phyloP scores from a whole-genome alignment of 2,888 invertebrate genomes.

The Meloe dianella region DNA sequence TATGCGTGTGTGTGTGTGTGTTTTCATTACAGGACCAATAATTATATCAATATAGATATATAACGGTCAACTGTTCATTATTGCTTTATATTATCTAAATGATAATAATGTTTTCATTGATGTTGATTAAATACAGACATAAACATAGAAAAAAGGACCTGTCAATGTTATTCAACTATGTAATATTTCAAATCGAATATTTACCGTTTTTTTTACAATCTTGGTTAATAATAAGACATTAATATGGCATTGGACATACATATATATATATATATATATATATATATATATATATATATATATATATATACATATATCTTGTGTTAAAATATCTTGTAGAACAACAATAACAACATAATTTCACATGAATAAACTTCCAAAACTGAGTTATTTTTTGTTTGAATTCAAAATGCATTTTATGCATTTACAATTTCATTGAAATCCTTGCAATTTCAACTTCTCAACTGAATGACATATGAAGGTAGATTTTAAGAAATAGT shows the following conservation, averaged over 20 bases:
- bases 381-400: not conserved
- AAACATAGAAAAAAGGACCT: not conserved
- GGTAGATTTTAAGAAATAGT: constrained; percentile 13
- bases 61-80: not conserved
- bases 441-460: constrained; percentile 16
- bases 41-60: not conserved
- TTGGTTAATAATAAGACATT: not conserved
- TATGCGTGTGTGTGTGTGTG: too few relatives aligned
- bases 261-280: too few relatives aligned
- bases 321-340: too few relatives aligned
- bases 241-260: not conserved
- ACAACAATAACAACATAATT: not conserved
- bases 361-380: not conserved
- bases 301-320: too few relatives aligned
- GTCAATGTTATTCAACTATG: not conserved
- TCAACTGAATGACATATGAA: constrained; percentile 23
- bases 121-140: not conserved
- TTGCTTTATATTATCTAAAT: not conserved
- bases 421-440: constrained; percentile 17
- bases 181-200: not conserved
- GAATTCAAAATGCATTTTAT: not conserved
- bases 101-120: not conserved
- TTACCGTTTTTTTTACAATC: not conserved
- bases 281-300: too few relatives aligned
- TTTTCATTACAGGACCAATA: constrained; percentile 22